These are phyloP conservation scores for Haemorhous mexicanus DNA, from an alignment of 2,113 vertebrate genomes.

Conservation along the genomic window DNA sequence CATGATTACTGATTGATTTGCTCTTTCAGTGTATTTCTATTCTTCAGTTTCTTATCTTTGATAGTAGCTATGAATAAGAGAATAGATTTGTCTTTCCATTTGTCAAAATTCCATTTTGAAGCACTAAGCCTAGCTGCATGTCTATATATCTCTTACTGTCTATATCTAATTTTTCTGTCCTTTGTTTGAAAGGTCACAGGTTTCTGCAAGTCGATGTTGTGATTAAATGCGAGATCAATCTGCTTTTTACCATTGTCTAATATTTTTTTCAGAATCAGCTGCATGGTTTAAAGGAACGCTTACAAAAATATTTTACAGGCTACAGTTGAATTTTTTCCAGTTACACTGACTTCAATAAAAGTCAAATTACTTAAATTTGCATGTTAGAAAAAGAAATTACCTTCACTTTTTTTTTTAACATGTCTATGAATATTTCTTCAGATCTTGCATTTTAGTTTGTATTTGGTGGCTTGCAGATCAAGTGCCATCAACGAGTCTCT, in stretches of 20 bases:
- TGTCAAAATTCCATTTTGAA: not conserved
- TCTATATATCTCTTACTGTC: not conserved
- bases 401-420: not conserved
- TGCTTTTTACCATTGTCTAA: not conserved
- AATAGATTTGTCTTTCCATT: not conserved
- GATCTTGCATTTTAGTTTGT: not conserved
- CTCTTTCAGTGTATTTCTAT: not conserved
- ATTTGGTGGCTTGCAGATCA: not conserved
- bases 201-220: not conserved
- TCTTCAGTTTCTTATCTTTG: not conserved
- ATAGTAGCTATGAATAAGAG: not conserved
- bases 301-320: not conserved
- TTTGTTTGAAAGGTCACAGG: not conserved
- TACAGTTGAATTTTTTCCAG: not conserved
- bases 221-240: not conserved
- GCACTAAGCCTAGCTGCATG: not conserved
- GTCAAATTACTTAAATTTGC: not conserved
- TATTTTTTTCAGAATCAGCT: not conserved
- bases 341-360: not conserved
- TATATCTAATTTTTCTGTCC: not conserved
- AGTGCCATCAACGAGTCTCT: not conserved
- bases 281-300: not conserved
- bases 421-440: not conserved
- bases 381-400: not conserved
- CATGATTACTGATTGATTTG: not conserved